These are phyloP conservation scores for Perizoma flavofasciatum DNA, from an alignment of 2,888 invertebrate species.

Conservation along the genomic window DNA sequence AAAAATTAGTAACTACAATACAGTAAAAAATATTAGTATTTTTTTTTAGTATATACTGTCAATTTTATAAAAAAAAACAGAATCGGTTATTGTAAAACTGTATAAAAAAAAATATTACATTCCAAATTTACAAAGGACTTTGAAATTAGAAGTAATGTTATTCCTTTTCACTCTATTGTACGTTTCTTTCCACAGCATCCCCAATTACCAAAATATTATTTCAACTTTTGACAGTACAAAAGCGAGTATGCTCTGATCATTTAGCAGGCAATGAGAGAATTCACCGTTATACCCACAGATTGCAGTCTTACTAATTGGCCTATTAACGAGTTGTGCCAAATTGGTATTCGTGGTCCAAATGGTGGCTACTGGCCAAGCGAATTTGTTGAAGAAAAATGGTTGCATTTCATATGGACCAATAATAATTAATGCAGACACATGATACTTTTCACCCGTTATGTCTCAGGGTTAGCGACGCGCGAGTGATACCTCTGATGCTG, in stretches of 20 bases:
- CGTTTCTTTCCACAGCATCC: not conserved
- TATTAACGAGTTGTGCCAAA: slow-evolving; percentile 47
- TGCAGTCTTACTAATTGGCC: slow-evolving; percentile 39
- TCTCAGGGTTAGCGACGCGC: too few species aligned
- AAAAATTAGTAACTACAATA: too few species aligned
- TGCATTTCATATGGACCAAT: not conserved
- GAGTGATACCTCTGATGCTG: too few species aligned
- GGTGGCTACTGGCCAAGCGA: slow-evolving; percentile 17
- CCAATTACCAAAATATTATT: not conserved
- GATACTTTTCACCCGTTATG: too few species aligned
- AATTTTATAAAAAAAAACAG: too few species aligned
- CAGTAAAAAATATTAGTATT: too few species aligned
- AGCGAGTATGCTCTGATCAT: not conserved
- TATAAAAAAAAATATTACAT: too few species aligned
- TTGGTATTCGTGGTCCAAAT: slow-evolving; percentile 24
- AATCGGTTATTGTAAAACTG: too few species aligned
- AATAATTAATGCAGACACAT: too few species aligned
- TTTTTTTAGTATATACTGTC: too few species aligned
- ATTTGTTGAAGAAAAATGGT: slow-evolving; percentile 4
- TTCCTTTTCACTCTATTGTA: not conserved
- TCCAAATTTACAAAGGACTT: too few species aligned
- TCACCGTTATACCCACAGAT: slow-evolving; percentile 15
- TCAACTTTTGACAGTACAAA: not conserved
- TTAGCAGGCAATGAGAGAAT: slow-evolving; percentile 6
- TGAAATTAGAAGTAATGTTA: too few species aligned